Base-by-base conservation (phyloP, 30 jellyfish, hydroid and myxozoan species). In the Turritopsis rubra region DNA sequence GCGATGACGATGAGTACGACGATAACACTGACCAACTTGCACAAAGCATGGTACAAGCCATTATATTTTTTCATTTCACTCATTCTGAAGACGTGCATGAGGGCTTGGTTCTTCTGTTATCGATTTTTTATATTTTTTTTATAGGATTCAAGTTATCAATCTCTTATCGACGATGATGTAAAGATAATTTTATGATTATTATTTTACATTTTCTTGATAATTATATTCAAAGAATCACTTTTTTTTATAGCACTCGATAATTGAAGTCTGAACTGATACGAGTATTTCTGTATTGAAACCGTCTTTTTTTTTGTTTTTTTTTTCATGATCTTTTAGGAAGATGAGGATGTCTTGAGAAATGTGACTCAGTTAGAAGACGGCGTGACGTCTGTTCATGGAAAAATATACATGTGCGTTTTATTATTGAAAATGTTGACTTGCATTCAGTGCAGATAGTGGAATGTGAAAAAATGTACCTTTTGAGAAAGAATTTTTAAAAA, bases 331-430 rank as follows among this genome's bases (percentile, higher is more conserved):
- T 52, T 28, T 22, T 73, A 88, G 97, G 96, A 88, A 27, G 96
- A 93, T 80, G 99, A 85, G 28, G 96, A 88, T n/a, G 84, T 83
- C 66, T 72, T 89, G 52, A 89, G 81, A 21, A 90, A 94, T 75
- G 88, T 93, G 25, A 93, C 99, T 3, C 96, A 93, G 31, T 88
- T 93, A n/a, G 99, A 93, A 60, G 99, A 93, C 75, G 94, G 93
- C 52, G 99, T 93, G 54, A 93, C 99, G 8, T 93, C 99, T 19
- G 96, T 93, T 18, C 75, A 96, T 52, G 99, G 99, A 54, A 88
- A 93, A 77, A 93, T 93, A 21, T 93, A 93, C 85, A 83, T 93
- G 99, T 93, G 75, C 75, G 96, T 73, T 13, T 0, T 18, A 82
- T 17, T 22, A 80, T 16, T n/a, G n/a, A n/a, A n/a, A n/a, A n/a